phyloP scores from a whole-genome alignment of 2,888 invertebrate species.

The Pristionchus exspectatus region DNA sequence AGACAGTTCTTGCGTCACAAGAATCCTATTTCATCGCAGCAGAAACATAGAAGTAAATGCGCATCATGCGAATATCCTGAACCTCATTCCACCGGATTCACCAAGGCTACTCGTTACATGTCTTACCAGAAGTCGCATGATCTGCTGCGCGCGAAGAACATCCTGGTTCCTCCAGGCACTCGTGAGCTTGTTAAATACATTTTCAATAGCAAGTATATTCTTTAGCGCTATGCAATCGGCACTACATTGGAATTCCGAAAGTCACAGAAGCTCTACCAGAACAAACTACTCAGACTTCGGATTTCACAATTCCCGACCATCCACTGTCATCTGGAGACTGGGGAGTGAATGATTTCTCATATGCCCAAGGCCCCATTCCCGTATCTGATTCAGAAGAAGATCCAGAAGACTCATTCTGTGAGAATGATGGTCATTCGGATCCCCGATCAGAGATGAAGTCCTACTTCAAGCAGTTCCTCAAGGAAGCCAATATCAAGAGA shows the following conservation, averaged over 20 bases:
- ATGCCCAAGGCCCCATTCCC: constrained; percentile 24
- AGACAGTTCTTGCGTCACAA: background rate
- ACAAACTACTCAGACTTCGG: background rate
- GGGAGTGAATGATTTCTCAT: background rate
- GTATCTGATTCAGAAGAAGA: too few relatives aligned
- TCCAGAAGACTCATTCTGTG: too few relatives aligned
- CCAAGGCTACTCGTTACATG: background rate
- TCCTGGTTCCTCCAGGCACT: too few relatives aligned
- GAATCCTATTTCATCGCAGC: background rate
- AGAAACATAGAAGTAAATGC: background rate
- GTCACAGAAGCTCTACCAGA: background rate
- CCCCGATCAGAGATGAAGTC: too few relatives aligned
- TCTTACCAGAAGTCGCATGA: background rate
- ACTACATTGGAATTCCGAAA: background rate
- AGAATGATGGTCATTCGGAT: too few relatives aligned
- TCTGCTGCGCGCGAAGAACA: background rate
- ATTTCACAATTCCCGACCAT: too few relatives aligned
- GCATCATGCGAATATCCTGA: background rate
- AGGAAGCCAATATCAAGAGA: too few relatives aligned
- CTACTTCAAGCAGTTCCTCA: too few relatives aligned
- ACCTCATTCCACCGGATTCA: background rate
- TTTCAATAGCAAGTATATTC: background rate
- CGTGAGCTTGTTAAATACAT: background rate
- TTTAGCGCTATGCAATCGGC: background rate
- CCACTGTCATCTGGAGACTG: background rate